A percentile compares a stretch with the other conserved stretches of the same genome.
These are phyloP conservation scores for Drosophila baimaii DNA, from an alignment of 1,140 invertebrate species.

Conservation along the genomic window DNA sequence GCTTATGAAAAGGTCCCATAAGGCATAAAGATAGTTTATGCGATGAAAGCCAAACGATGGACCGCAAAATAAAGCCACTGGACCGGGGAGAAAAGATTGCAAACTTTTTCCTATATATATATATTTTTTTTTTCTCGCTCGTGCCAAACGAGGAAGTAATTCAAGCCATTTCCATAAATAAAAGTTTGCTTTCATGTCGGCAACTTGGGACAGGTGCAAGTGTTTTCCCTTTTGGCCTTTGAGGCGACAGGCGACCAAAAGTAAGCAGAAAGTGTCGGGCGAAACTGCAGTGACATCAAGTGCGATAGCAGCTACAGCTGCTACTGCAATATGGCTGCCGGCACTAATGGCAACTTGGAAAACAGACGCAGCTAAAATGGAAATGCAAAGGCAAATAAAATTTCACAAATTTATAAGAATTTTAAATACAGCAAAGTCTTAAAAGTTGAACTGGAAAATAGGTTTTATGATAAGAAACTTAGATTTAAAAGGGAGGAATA, in stretches of 20 bases:
- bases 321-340: neutral
- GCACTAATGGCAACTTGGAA: conserved; percentile 7
- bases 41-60: conserved; percentile 48
- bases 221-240: conserved; percentile 37
- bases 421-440: neutral
- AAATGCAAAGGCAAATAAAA: neutral
- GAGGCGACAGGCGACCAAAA: conserved; percentile 31
- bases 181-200: conserved; percentile 43
- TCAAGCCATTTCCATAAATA: conserved; percentile 66
- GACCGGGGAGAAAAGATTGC: conserved; percentile 2
- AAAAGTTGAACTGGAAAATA: neutral
- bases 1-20: conserved; percentile 72
- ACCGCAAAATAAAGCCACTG: conserved; percentile 58
- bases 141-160: conserved; percentile 68
- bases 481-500: neutral
- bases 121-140: conserved; percentile 7
- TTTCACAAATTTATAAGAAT: neutral
- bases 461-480: neutral
- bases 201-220: conserved; percentile 40
- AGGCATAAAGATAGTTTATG: conserved; percentile 72
- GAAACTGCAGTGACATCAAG: conserved; percentile 21
- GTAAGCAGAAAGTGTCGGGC: conserved; percentile 38
- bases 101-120: conserved; percentile 32
- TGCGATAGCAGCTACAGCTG: conserved; percentile 15
- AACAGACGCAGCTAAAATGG: conserved; percentile 1